Evolutionary conservation across 2,113 vertebrate genomes (phyloP).

Genomic region (Ciconia maguari): DNA sequence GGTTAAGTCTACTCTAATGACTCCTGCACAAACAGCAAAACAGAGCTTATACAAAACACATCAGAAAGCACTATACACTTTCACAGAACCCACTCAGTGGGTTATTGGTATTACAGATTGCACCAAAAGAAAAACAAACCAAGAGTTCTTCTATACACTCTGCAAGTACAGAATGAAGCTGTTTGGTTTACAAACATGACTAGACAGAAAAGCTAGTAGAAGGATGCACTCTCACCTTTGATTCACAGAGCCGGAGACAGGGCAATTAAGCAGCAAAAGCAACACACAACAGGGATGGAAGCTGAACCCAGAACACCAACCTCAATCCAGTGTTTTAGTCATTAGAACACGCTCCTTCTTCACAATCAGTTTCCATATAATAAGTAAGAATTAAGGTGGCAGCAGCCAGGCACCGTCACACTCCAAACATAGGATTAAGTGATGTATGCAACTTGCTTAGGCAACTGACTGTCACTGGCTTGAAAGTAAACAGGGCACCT

Average conservation of each 20-base stretch:
- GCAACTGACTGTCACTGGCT: neutral
- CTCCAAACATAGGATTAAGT: neutral
- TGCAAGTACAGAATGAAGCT: neutral
- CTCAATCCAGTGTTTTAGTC: neutral
- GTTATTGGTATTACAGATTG: neutral
- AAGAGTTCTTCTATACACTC: neutral
- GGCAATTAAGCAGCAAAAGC: neutral
- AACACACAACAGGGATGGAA: neutral
- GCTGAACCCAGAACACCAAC: neutral
- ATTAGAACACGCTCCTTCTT: neutral
- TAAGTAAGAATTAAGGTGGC: neutral
- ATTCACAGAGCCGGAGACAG: neutral
- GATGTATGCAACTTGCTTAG: neutral
- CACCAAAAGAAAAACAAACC: neutral
- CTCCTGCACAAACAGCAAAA: neutral
- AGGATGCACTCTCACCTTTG: neutral
- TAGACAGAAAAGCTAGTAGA: neutral
- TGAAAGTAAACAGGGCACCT: neutral
- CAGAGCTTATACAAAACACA: neutral
- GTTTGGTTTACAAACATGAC: neutral
- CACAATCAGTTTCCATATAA: neutral
- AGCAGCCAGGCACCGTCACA: neutral
- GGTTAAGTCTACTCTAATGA: neutral
- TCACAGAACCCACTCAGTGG: neutral
- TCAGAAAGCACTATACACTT: neutral